A percentile compares a stretch with the other conserved stretches of the same genome.
These are phyloP conservation scores for Rhabdornis inornatus DNA, from an alignment of 2,113 vertebrate species.

Conservation along the genomic window DNA sequence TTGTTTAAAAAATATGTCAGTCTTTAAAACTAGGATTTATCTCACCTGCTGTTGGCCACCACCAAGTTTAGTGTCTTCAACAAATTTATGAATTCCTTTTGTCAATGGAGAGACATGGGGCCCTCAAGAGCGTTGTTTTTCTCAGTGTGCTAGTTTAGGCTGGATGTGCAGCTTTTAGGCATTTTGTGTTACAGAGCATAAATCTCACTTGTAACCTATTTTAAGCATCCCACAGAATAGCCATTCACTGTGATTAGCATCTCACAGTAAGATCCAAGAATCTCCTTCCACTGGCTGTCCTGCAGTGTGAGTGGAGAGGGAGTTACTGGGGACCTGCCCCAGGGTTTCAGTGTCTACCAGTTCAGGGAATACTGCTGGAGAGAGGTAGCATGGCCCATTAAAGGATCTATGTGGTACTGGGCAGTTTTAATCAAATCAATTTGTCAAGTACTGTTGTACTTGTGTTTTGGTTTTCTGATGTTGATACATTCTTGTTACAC, in stretches of 20 bases:
- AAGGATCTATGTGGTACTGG: background rate
- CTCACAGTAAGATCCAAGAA: background rate
- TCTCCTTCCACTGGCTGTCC: background rate
- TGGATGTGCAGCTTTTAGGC: background rate
- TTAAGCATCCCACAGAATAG: background rate
- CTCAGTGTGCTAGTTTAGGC: background rate
- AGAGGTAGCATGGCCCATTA: background rate
- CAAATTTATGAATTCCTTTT: background rate
- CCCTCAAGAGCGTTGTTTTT: background rate
- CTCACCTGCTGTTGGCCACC: background rate
- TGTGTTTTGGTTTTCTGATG: too few species aligned
- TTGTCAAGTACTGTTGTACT: background rate
- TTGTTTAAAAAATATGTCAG: background rate
- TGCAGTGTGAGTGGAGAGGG: background rate
- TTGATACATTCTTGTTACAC: too few species aligned
- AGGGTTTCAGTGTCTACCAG: background rate
- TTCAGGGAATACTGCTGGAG: background rate
- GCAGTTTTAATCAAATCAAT: background rate
- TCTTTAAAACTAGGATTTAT: background rate
- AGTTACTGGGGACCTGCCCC: background rate
- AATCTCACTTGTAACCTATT: background rate
- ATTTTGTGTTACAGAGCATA: background rate
- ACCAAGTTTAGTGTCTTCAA: background rate
- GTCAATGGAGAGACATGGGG: background rate
- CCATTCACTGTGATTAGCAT: background rate